Evolutionary conservation across 2,797 vertebrate genomes (phyloP).

Genomic region (Gorsachius magnificus): DNA sequence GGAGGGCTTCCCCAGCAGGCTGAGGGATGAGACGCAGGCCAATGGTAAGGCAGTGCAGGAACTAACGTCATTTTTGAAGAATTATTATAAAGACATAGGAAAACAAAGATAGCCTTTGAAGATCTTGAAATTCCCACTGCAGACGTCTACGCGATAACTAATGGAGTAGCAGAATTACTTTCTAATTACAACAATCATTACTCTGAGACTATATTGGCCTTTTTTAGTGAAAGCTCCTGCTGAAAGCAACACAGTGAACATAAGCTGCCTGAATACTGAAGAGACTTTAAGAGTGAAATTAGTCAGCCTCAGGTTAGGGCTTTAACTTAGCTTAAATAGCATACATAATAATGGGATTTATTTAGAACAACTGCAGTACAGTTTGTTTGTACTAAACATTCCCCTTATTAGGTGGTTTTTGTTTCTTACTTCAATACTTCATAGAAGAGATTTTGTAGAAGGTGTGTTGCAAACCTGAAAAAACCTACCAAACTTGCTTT

Average conservation of each 20-base stretch:
- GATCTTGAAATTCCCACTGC: background rate
- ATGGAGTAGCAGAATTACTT: background rate
- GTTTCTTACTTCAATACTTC: background rate
- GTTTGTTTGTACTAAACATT: background rate
- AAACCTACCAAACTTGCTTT: background rate
- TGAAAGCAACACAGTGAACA: background rate
- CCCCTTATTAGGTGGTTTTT: background rate
- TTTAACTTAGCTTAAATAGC: background rate
- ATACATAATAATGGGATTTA: background rate
- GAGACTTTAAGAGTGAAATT: background rate
- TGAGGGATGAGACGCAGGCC: background rate
- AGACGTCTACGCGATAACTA: background rate
- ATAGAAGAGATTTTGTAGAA: background rate
- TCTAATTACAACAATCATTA: background rate
- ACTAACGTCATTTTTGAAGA: background rate
- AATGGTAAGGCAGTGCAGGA: background rate
- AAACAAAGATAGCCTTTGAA: background rate
- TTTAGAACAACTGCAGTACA: background rate
- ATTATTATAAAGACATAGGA: background rate
- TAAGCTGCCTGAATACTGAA: background rate
- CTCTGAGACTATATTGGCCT: background rate
- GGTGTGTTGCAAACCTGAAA: background rate
- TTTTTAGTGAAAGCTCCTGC: background rate
- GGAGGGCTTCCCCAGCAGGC: background rate
- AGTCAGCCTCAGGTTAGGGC: background rate